These are phyloP conservation scores for Nomada ruficornis DNA, from an alignment of 2,888 invertebrate species.

Conservation along the genomic window DNA sequence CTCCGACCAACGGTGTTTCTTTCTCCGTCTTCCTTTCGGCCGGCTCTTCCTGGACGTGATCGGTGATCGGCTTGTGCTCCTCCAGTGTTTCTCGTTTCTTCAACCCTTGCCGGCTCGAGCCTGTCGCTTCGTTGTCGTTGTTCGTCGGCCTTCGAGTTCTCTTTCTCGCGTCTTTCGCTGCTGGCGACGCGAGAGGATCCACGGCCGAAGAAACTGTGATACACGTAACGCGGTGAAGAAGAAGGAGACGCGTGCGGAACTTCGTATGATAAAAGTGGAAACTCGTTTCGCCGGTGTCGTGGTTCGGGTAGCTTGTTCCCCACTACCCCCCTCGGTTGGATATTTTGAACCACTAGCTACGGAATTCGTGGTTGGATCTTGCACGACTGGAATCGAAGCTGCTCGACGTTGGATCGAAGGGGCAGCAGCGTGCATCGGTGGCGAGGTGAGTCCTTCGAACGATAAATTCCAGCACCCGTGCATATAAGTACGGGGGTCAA, in stretches of 20 bases:
- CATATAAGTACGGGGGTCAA: conserved; percentile 60
- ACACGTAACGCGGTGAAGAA: conserved; percentile 36
- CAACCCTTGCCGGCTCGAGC: conserved; percentile 33
- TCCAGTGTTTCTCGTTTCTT: conserved; percentile 49
- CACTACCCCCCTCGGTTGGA: conserved; percentile 27
- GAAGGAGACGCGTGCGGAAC: conserved; percentile 50
- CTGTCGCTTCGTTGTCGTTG: conserved; percentile 7
- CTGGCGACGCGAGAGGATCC: conserved; percentile 6
- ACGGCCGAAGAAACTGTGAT: conserved; percentile 50
- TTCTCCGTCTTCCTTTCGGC: conserved; percentile 6
- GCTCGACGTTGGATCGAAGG: conserved; percentile 40
- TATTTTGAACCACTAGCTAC: conserved; percentile 39
- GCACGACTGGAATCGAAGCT: conserved; percentile 14
- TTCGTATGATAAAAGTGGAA: conserved; percentile 67
- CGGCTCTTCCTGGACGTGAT: conserved; percentile 45
- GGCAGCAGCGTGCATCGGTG: conserved; percentile 49
- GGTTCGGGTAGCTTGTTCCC: conserved; percentile 8
- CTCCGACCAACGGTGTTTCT: conserved; percentile 1
- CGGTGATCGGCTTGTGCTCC: conserved; percentile 57
- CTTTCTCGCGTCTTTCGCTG: neutral
- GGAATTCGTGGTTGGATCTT: conserved; percentile 16
- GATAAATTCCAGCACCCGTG: conserved; percentile 61
- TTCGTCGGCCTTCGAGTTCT: neutral
- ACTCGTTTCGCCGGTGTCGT: conserved; percentile 59
- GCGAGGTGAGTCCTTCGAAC: conserved; percentile 66